Base-by-base conservation (phyloP, 2,113 vertebrate species). In the Scopus umbretta region DNA sequence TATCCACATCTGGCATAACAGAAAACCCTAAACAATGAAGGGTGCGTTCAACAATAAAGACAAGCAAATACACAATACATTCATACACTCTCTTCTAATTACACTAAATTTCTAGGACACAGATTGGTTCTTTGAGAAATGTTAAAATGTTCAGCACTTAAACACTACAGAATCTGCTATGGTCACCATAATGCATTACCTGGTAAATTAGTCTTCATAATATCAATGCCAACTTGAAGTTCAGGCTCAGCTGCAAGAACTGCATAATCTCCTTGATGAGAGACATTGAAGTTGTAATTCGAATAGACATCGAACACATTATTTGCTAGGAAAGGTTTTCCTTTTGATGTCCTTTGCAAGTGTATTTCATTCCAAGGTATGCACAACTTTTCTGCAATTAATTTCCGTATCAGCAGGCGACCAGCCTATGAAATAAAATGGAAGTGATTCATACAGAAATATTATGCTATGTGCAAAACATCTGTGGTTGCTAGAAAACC, bases 241-340 rank as follows among this genome's bases (percentile, higher is more conserved):
- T 98, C 98, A 58, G 97, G 98, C 65, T 99, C 99, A 73, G 99
- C 99, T 74, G 99, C 99, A 36, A 99, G 98, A 68, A 99, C 99
- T 3, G 99, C 98, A 70, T 98, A 99, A 95, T 99, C 99, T 16
- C 99, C 99, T 96, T 99, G 99, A 94, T 99, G 99, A 80, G 99
- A 99, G 56, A 99, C 88, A 80, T 99, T 99, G 94, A 99, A 99
- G 92, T 97, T 99, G 98, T 99, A 99, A 94, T 96, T 94, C 1
- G 94, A 95, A 65, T 73, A 71, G 30, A 76, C 71, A 66, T 40
- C 22, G 4, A 92, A 32, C 3, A 96, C 25, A 1, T 98, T 97
- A 66, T 98, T 97, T 27, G 98, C 98, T 84, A 99, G 98, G 94
- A 98, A 98, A 45, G 99, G 99, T 95, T 99, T 99, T 94, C 99